Conservation (phyloP, 2,113 vertebrate species). For the Mellivora capensis region DNA sequence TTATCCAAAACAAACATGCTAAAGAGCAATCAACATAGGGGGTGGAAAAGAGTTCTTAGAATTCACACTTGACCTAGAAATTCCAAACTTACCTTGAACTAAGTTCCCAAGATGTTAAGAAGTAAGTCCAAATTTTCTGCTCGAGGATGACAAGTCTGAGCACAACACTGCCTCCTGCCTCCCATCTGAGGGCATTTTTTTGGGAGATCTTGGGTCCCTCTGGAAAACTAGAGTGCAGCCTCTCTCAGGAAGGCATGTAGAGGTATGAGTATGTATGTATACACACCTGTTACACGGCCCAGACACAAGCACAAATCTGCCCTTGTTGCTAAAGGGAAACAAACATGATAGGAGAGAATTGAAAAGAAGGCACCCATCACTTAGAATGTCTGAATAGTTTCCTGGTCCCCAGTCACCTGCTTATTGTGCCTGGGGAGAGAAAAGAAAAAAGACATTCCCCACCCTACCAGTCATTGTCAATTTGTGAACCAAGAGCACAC, state of each 20-base stretch:
- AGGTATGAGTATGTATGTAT: neutral
- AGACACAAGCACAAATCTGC: constrained; percentile 9
- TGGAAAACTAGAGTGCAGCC: neutral
- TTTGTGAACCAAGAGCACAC: constrained; percentile 42
- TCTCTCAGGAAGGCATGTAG: neutral
- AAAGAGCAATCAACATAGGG: neutral
- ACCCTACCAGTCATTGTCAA: constrained; percentile 17
- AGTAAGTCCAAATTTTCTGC: neutral
- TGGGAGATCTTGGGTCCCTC: neutral
- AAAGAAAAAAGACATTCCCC: constrained; percentile 26
- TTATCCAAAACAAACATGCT: constrained; percentile 57
- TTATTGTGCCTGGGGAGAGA: neutral
- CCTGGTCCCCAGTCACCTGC: neutral
- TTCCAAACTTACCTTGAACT: neutral
- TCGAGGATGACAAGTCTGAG: neutral
- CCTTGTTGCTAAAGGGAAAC: constrained; percentile 1
- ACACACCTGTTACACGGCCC: neutral
- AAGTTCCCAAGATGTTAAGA: neutral
- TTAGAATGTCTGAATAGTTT: constrained; percentile 30
- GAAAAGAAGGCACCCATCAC: constrained; percentile 21
- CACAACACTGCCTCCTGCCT: neutral
- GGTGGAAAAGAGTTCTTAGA: neutral
- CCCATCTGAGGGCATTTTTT: neutral
- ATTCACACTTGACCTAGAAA: constrained; percentile 36
- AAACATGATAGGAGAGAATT: constrained; percentile 27